Evolutionary conservation across 2,888 invertebrate genomes (phyloP).

Genomic region (Drosophila neotestacea): DNA sequence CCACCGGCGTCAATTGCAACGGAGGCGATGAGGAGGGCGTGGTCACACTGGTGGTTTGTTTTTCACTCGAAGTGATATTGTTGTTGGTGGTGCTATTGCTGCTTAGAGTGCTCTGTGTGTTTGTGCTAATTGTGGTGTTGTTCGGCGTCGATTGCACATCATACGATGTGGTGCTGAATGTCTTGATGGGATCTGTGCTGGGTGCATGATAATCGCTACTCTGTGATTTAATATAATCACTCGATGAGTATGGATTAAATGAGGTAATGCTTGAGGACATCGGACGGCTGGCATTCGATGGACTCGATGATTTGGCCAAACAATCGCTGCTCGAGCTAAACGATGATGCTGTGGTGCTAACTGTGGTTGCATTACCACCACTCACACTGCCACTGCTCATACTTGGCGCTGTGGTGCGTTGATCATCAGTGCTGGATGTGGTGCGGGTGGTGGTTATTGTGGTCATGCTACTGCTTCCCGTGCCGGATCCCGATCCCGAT

Average conservation of each 20-base stretch:
- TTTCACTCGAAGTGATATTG: slow-evolving; percentile 38
- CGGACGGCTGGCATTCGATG: slow-evolving; percentile 79
- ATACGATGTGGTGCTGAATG: slow-evolving; percentile 85
- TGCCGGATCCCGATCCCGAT: not conserved
- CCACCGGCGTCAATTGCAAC: slow-evolving; percentile 79
- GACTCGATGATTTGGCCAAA: slow-evolving; percentile 84
- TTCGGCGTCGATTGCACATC: slow-evolving; percentile 83
- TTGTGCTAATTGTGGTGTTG: slow-evolving; percentile 80
- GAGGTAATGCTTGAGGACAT: slow-evolving; percentile 85
- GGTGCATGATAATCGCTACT: slow-evolving; percentile 85
- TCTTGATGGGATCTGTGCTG: slow-evolving; percentile 85
- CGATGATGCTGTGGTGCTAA: slow-evolving; percentile 77
- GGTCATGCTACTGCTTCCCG: slow-evolving; percentile 21
- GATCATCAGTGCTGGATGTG: slow-evolving; percentile 63
- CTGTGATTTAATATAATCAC: slow-evolving; percentile 85
- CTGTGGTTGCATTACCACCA: slow-evolving; percentile 50
- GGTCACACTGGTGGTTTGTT: slow-evolving; percentile 35
- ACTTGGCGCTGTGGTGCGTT: slow-evolving; percentile 76
- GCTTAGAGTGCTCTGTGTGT: slow-evolving; percentile 44
- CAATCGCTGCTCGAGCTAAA: slow-evolving; percentile 85
- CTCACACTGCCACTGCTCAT: slow-evolving; percentile 63
- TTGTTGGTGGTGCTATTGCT: slow-evolving; percentile 68
- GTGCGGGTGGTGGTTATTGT: slow-evolving; percentile 35
- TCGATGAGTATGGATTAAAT: slow-evolving; percentile 85
- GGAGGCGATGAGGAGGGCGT: slow-evolving; percentile 81